These are phyloP conservation scores for Sycophaga agraensis DNA, from an alignment of 1,140 invertebrate genomes.

Conservation along the genomic window DNA sequence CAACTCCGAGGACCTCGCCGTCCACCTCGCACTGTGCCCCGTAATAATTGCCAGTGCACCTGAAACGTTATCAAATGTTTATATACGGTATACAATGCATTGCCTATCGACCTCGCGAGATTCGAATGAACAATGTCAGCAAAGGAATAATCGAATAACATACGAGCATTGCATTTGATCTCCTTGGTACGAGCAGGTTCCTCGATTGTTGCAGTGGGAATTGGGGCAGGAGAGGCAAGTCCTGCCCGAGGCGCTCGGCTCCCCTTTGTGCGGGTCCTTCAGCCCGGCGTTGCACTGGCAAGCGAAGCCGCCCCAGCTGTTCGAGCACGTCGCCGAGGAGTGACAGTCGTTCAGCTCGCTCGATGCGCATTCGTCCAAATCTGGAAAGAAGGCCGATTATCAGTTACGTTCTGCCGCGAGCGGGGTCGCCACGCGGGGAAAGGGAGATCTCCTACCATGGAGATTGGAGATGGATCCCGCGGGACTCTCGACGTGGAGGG, in stretches of 20 bases:
- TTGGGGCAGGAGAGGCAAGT: slow-evolving; percentile 75
- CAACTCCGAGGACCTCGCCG: slow-evolving; percentile 86
- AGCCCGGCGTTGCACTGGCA: slow-evolving; percentile 82
- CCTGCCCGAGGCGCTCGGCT: slow-evolving; percentile 67
- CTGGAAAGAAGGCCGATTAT: too few relatives aligned
- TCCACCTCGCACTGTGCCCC: slow-evolving; percentile 86
- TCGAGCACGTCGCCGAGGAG: slow-evolving; percentile 79
- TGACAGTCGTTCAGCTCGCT: slow-evolving; percentile 90
- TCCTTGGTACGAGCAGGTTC: slow-evolving; percentile 74
- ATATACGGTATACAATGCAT: too few relatives aligned
- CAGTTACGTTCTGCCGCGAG: too few relatives aligned
- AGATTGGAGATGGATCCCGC: slow-evolving; percentile 73
- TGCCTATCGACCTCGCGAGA: too few relatives aligned
- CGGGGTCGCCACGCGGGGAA: too few relatives aligned
- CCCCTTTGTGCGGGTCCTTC: slow-evolving; percentile 70
- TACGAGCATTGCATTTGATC: slow-evolving; percentile 80
- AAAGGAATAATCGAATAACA: slow-evolving; percentile 40
- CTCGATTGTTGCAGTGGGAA: slow-evolving; percentile 79
- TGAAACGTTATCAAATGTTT: slow-evolving; percentile 48
- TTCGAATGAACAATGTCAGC: too few relatives aligned
- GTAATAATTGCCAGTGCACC: slow-evolving; percentile 83
- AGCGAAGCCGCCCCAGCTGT: slow-evolving; percentile 85
- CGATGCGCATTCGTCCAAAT: slow-evolving; percentile 87
- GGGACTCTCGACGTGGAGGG: slow-evolving; percentile 78
- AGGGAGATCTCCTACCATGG: too few relatives aligned